Base-by-base conservation (phyloP, 2,888 invertebrate genomes). In the Caenorhabditis drosophilae region DNA sequence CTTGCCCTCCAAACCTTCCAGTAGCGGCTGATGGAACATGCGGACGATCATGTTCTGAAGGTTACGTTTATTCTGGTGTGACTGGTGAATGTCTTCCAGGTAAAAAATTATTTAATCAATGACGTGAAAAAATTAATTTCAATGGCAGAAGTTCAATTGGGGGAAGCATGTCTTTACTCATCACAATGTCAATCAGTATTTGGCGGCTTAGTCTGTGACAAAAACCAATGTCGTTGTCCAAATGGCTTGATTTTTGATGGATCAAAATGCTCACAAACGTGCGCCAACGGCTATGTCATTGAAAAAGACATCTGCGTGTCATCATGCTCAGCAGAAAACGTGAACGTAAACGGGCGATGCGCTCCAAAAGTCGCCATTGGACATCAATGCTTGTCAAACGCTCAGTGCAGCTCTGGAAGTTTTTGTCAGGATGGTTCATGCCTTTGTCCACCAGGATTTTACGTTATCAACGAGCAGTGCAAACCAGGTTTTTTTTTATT, bases 21-120 rank as follows among this genome's bases (percentile, higher is more conserved):
- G 70, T 81, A 7, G 77, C 83, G 2, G 79, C 79, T 25, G 83
- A 83, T 49, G 83, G 83, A 31, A 84, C 83, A 1, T 83, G 83
- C 56, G 83, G 83, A 26, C 46, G 61, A 27, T 64, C 71, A 12
- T 83, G 83, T 51, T 56, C 75, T 1, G 58, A 71, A n/a, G 79
- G 80, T 15, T 49, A 67, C 38, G 73, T 78, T 0, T 84, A 73
- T 41, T 82, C 81, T 2, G 78, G 82, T 12, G 81, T 84, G 6
- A 76, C 81, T 12, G 83, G 83, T 25, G 71, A 72, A 44, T 83
- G 83, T 48, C 68, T 81, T 7, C 81, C 81, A 36, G 78, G 81
- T 83, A n/a, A n/a, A n/a, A n/a, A n/a, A n/a, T n/a, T n/a, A n/a
- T n/a, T 16, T 15, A 26, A 42, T 18, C 20, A n/a, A 26, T 26